Base-by-base conservation (phyloP, 2,113 vertebrate species). In the Balaeniceps rex region DNA sequence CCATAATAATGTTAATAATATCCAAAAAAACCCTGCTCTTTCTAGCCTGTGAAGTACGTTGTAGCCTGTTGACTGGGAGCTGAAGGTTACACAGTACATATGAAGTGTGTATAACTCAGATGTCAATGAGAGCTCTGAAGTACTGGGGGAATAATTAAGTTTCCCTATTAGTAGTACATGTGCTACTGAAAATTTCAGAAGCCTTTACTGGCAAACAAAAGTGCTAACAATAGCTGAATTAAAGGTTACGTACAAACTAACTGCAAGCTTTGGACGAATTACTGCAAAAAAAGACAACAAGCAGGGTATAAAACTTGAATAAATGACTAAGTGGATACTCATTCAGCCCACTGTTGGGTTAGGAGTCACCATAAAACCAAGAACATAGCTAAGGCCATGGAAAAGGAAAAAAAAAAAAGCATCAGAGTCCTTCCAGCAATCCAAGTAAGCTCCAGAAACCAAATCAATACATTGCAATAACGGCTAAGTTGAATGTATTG, bases 201-300 rank as follows among this genome's bases (percentile, higher is more conserved):
- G 91, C 97, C 97, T 92, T 98, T 97, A 98, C 96, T 98, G 98
- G 98, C 98, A 99, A 98, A 98, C 97, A 98, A 98, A 99, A 99
- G 97, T 98, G 98, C 99, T 98, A 99, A 98, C 99, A 99, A 97
- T 98, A 98, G 98, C 98, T 98, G 98, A 99, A 99, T 99, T 99
- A 99, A 99, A 99, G 99, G 98, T 99, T 99, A 99, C 78, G 60
- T 88, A 96, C 96, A 98, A 98, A 97, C 98, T 98, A 98, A 98
- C 98, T 98, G 98, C 98, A 98, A 98, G 93, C 97, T 97, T 98
- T 98, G 86, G 82, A 98, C 98, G 99, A 99, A 99, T 99, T 98
- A 98, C 98, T 69, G 34, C 88, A 90, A 97, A 96, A 98, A 98
- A 98, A 87, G 97, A 97, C 81, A 86, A 76, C 28, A 88, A 92